Conservation (phyloP, 2,113 vertebrate genomes). For the Lates calcarifer region DNA sequence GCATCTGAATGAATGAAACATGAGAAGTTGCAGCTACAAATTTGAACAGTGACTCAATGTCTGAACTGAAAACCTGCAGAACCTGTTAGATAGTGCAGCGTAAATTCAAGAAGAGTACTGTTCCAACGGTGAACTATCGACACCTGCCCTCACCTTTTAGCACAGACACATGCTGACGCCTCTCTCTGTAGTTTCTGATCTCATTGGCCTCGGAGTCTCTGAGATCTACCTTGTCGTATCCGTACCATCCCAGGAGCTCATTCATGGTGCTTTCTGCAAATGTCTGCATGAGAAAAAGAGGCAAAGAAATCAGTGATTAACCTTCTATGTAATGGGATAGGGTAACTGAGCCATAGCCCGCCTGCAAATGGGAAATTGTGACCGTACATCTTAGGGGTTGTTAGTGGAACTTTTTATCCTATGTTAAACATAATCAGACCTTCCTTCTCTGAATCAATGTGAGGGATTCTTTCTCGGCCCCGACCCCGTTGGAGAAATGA, state of each 20-base stretch:
- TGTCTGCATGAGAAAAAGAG: constrained; percentile 85
- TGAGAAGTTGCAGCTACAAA: constrained; percentile 35
- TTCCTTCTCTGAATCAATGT: constrained; percentile 75
- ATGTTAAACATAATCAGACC: constrained; percentile 80
- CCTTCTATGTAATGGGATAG: constrained; percentile 46
- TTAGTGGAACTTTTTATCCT: constrained; percentile 79
- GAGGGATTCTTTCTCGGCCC: constrained; percentile 75
- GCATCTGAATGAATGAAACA: constrained; percentile 63
- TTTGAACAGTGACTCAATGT: constrained; percentile 57
- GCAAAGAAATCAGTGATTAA: constrained; percentile 53
- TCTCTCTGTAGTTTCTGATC: constrained; percentile 93
- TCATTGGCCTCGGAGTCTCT: constrained; percentile 96
- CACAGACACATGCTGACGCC: constrained; percentile 96
- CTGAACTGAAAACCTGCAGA: constrained; percentile 64
- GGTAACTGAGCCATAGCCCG: constrained; percentile 32
- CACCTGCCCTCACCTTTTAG: constrained; percentile 91
- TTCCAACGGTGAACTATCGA: constrained; percentile 10
- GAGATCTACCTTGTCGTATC: constrained; percentile 96
- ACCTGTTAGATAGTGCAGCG: constrained; percentile 56
- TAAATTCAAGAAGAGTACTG: constrained; percentile 23
- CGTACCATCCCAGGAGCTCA: constrained; percentile 98
- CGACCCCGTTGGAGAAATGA: constrained; percentile 70
- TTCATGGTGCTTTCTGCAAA: constrained; percentile 99
- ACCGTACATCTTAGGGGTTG: constrained; percentile 59
- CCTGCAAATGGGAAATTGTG: constrained; percentile 66